Evolutionary conservation across 2,797 vertebrate species (phyloP), one percentile per base, ranked within the genome.

Genomic region (Tapirus indicus): DNA sequence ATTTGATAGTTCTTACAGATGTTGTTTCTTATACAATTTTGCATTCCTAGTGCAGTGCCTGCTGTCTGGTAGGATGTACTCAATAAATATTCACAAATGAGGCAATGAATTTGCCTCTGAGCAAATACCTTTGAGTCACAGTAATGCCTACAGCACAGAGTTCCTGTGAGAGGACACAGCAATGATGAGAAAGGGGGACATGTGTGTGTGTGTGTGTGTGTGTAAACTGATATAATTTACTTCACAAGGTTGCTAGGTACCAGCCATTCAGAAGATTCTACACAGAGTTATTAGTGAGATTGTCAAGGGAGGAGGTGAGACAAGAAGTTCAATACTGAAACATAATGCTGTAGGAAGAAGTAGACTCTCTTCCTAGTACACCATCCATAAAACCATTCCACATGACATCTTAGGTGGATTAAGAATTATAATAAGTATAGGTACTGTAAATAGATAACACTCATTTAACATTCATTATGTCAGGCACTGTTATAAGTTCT

Each of bases 81-180:
- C 27, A 69, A 52, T 91, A 85, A 86, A 82, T 93, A 71, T 62
- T 52, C 62, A 83, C 74, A 62, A 94, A 75, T 78, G 44, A 92
- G 54, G 44, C 12, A 79, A 6, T 44, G 23, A 86, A 77, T 93
- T 35, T 72, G 54, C n/a, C 29, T 88, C 83, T 84, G 64, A 93
- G 25, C 5, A 58, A 68, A 93, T 32, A 64, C 20, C 12, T 29
- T 52, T 83, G 60, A 64, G 78, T n/a, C 35, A 11, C 32, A n/a
- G 60, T 21, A 87, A 84, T 17, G 1, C 6, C 35, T 58, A 35
- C 0, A 21, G 64, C 23, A 27, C 7, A 72, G 41, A 90, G 41
- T 13, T 20, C 32, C 25, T 17, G 5, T 29, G 69, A 52, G 75
- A 91, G 41, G 32, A 35, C 4, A 79, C 6, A 54, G 72, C 32